A percentile compares a stretch with the other conserved stretches of the same genome.
Evolutionary conservation across 1,140 invertebrate genomes (phyloP).

Genomic region (Acyrthosiphon pisum): DNA sequence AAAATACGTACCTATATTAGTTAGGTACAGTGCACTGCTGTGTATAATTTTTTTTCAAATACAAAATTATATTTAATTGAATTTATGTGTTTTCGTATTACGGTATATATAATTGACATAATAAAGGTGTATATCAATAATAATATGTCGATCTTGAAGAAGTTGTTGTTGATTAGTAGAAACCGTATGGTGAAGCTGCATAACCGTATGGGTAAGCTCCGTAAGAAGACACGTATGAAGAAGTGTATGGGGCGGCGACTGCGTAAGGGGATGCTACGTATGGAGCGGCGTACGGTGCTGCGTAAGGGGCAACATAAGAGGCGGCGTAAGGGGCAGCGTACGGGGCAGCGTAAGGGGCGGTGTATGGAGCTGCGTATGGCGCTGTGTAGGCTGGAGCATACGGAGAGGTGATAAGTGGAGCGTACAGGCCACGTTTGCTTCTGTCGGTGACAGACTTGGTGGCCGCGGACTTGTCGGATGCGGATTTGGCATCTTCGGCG

Average conservation of each 20-base stretch:
- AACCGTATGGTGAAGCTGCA: slow-evolving; percentile 33
- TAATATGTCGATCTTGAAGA: background rate
- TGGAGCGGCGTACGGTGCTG: slow-evolving; percentile 16
- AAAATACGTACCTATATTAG: background rate
- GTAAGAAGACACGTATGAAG: slow-evolving; percentile 24
- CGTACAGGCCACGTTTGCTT: slow-evolving; percentile 41
- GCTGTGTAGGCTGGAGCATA: slow-evolving; percentile 33
- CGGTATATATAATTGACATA: background rate
- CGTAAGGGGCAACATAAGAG: background rate
- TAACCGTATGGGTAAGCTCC: slow-evolving; percentile 23
- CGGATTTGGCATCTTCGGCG: slow-evolving; percentile 11
- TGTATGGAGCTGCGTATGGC: slow-evolving; percentile 7
- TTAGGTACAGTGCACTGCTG: background rate
- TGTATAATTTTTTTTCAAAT: background rate
- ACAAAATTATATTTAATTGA: background rate
- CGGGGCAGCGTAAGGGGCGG: background rate
- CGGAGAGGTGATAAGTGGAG: slow-evolving; percentile 13
- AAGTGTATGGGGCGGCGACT: slow-evolving; percentile 28
- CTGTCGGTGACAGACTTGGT: slow-evolving; percentile 17
- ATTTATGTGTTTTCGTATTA: background rate
- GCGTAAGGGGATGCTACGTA: slow-evolving; percentile 29
- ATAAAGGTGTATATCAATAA: background rate
- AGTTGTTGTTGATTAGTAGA: background rate
- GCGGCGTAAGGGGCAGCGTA: background rate
- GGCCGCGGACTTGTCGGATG: background rate